Evolutionary conservation across 2,113 vertebrate species (phyloP), one percentile per base, ranked within the genome.

Genomic region (Mus spicilegus): DNA sequence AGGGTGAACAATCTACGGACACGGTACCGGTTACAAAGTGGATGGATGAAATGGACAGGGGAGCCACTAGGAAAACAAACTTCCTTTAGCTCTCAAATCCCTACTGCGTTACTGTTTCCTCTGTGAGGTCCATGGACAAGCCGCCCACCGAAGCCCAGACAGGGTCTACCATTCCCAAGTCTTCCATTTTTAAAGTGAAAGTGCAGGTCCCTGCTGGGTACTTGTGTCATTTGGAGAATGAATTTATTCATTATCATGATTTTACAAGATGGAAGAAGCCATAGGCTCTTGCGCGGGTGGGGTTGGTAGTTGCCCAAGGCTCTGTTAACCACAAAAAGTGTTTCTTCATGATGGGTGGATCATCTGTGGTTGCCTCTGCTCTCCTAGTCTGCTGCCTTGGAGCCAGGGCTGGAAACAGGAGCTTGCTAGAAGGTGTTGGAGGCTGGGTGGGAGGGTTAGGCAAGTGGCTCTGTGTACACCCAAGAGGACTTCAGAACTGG

Each of bases 141-240:
- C 56, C 69, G 89, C 67, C 77, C 46, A 61, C 46, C 56, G 73
- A 67, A 73, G 81, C 0, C 19, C 46, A 89, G 82, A n/a, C 49
- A 58, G 49, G 58, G 82, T 46, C n/a, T 63, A 0, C 65, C 63
- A 85, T 51, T 72, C 63, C 49, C 61, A 67, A 33, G 87, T 78
- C 51, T 84, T 69, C 36, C 67, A n/a, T n/a, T n/a, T 86, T 88
- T 58, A 77, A 88, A 91, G 81, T 56, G 39, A 42, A 94, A 94
- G 19, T 36, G 20, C 58, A 54, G 61, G 46, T 85, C 82, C 72
- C 61, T n/a, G 36, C 30, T 96, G 77, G 46, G 26, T 88, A 67
- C 28, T 92, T 61, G 56, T 67, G 33, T 12, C 24, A 39, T 77
- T 30, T 91, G 76, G 77, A 94, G 76, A 92, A 87, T 39, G 77